These are phyloP conservation scores for Phasia obesa DNA, from an alignment of 2,888 invertebrate species.

Conservation along the genomic window DNA sequence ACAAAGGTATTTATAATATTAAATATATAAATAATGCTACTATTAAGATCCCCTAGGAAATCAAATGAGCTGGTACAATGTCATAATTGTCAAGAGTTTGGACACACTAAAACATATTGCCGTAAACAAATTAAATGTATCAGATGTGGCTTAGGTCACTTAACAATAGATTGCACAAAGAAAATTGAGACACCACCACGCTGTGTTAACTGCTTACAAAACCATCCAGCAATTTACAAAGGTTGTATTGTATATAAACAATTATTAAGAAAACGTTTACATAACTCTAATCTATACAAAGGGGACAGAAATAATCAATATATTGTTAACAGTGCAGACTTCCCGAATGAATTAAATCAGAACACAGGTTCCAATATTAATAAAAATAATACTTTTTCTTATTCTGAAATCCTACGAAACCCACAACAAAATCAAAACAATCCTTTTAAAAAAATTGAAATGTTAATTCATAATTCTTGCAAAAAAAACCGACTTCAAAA, in stretches of 20 bases:
- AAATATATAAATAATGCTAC: too few species aligned
- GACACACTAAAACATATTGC: not conserved
- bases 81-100: not conserved
- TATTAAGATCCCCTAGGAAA: too few species aligned
- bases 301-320: too few species aligned
- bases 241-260: too few species aligned
- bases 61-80: not conserved
- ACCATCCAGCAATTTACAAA: too few species aligned
- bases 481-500: too few species aligned
- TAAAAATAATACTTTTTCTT: not conserved
- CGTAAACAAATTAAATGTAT: conserved; percentile 2
- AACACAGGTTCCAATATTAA: too few species aligned
- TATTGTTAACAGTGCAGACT: too few species aligned
- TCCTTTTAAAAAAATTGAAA: conserved; percentile 18
- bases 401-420: too few species aligned
- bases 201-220: too few species aligned
- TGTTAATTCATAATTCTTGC: conserved; percentile 13
- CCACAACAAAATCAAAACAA: conserved; percentile 1
- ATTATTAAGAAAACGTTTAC: conserved; percentile 15
- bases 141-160: conserved; percentile 22
- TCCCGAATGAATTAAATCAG: too few species aligned
- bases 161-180: not conserved
- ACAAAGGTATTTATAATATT: not conserved
- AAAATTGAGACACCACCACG: not conserved
- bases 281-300: conserved; percentile 17